Evolutionary conservation across 2,888 invertebrate genomes (phyloP).

Genomic region (Leptinotarsa rubiginosa): DNA sequence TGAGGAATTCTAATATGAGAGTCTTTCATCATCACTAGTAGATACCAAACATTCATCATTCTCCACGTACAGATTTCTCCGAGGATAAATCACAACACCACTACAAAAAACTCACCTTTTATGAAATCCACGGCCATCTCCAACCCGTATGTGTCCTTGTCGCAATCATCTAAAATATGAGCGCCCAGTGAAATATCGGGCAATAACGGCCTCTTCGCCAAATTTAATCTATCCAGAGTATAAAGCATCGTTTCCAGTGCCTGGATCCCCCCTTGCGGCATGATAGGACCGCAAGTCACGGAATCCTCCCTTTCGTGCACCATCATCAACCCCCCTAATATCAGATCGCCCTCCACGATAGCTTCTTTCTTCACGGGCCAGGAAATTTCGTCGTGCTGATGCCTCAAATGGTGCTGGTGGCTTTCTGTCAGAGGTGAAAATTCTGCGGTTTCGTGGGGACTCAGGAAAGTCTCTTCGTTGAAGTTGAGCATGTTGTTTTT

Average conservation of each 20-base stretch:
- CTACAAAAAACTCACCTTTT: slow-evolving; percentile 77
- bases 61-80: no score
- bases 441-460: slow-evolving; percentile 38
- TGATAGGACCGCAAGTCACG: slow-evolving; percentile 90
- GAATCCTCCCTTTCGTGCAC: slow-evolving; percentile 91
- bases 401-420: slow-evolving; percentile 47
- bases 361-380: slow-evolving; percentile 92
- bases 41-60: no score
- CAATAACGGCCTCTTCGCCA: slow-evolving; percentile 73
- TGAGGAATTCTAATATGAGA: no score
- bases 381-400: slow-evolving; percentile 57
- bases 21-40: no score
- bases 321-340: slow-evolving; percentile 95
- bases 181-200: slow-evolving; percentile 87
- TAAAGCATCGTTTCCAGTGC: slow-evolving; percentile 93
- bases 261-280: slow-evolving; percentile 92
- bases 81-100: neutral
- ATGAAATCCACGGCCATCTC: slow-evolving; percentile 97
- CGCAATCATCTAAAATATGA: slow-evolving; percentile 93
- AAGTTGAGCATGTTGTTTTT: slow-evolving; percentile 40
- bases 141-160: slow-evolving; percentile 94
- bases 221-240: slow-evolving; percentile 85
- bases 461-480: slow-evolving; percentile 33
- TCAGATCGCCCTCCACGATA: slow-evolving; percentile 87
- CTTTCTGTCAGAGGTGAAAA: slow-evolving; percentile 39